Evolutionary conservation across 1,140 invertebrate genomes (phyloP), one percentile per base, ranked within the genome.

Genomic region (Drosophila erecta): DNA sequence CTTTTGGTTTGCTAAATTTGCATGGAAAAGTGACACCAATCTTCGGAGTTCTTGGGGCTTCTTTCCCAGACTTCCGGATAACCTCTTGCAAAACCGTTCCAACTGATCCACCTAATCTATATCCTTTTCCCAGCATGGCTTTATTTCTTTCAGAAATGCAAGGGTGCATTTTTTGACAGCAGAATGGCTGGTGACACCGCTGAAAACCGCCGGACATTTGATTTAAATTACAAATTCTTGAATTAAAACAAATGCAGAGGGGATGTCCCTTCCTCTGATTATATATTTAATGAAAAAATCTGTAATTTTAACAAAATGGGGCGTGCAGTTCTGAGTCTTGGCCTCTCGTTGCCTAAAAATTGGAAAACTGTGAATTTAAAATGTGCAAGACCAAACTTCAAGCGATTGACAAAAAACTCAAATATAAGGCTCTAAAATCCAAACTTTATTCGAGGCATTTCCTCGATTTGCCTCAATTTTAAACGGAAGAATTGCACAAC

Each of bases 141-240:
- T 7, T 54, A 4, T 40, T 14, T 3, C 4, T 37, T 3, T 12
- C 5, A 46, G 11, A 15, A 43, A 20, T 4, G 27, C 57, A 33
- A 14, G 43, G 27, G 3, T 47, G 33, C 14, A 51, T 35, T 37
- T 30, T 58, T 5, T 27, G 30, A 3, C 15, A 38, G 14, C 30
- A 60, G 38, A 55, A 65, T 33, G 17, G 12, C 22, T 43, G 27
- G 5, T 40, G 57, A 40, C 4, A 10, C 41, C 20, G 53, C 5
- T n/a, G 30, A 30, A 12, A 8, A 35, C 27, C 47, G 15, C n/a
- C 41, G 35, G 20, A 56, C 59, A 67, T 55, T 66, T 51, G 61
- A 79, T 81, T 78, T 3, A 76, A 86, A 83, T 87, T 87, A 87
- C 76, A 86, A 58, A 87, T 81, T 87, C 57, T 47, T 57, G 11